phyloP scores from a whole-genome alignment of 1,140 invertebrate genomes.

The Samia ricini region DNA sequence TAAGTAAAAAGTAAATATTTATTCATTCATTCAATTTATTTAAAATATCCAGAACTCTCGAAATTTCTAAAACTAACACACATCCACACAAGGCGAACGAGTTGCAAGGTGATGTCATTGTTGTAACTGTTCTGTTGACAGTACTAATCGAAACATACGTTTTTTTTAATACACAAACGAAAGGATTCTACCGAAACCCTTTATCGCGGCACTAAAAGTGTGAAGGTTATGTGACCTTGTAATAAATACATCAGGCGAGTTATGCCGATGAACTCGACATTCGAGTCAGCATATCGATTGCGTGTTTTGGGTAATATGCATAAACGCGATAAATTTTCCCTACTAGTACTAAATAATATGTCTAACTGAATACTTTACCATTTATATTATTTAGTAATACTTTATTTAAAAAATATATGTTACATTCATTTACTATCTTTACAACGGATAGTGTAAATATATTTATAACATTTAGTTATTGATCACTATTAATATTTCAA shows the following conservation, averaged over 20 bases:
- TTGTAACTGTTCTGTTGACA: constrained; percentile 22
- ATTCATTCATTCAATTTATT: neutral
- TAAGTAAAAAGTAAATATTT: neutral
- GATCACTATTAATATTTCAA: no score
- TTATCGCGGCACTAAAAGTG: constrained; percentile 14
- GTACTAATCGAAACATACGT: constrained; percentile 21
- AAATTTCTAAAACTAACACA: neutral
- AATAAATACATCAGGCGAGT: constrained; percentile 32
- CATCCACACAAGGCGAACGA: constrained; percentile 11
- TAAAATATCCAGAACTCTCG: neutral
- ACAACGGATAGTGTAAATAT: no score
- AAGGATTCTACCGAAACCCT: constrained; percentile 20
- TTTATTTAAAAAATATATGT: no score
- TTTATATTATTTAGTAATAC: no score
- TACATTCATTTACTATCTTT: no score
- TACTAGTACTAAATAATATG: neutral
- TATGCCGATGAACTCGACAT: constrained; percentile 29
- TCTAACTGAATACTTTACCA: no score
- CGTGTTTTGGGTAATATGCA: neutral
- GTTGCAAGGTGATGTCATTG: constrained; percentile 25
- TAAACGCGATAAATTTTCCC: neutral
- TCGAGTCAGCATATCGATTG: constrained; percentile 18
- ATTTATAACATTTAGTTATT: no score
- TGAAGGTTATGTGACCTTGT: constrained; percentile 41
- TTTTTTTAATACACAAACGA: constrained; percentile 16